Conservation (phyloP, 2,888 invertebrate genomes). For the Xanthia togata region DNA sequence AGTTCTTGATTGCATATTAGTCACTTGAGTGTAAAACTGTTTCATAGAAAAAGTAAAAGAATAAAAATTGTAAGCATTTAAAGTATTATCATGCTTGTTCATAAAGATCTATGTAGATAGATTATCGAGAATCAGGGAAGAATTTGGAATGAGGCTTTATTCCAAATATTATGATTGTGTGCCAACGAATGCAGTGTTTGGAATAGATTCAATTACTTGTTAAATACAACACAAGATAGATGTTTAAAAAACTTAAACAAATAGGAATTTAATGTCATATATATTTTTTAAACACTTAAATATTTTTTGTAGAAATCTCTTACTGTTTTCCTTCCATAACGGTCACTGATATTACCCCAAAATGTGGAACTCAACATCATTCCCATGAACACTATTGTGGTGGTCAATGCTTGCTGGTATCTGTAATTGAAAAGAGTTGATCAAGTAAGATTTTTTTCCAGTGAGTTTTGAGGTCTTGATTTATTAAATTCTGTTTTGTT, state of each 20-base stretch:
- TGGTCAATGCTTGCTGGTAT: constrained; percentile 97
- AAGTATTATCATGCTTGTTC: background rate
- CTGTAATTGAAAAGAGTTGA: constrained; percentile 78
- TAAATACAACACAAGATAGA: background rate
- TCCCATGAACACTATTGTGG: constrained; percentile 98
- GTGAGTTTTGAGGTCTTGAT: background rate
- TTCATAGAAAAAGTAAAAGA: background rate
- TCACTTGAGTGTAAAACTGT: background rate
- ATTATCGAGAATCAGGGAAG: background rate
- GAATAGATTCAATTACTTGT: background rate
- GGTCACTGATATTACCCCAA: constrained; percentile 98
- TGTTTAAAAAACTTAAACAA: no score
- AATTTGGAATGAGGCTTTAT: background rate
- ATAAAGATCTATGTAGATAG: background rate
- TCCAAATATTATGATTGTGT: background rate
- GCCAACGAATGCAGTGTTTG: background rate
- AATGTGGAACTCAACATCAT: constrained; percentile 99
- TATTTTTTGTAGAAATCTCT: constrained; percentile 69
- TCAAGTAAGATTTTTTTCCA: background rate
- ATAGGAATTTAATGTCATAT: no score
- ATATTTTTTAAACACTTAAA: background rate
- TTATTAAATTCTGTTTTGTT: background rate
- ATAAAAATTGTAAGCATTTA: background rate
- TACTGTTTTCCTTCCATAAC: constrained; percentile 96
- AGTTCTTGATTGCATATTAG: background rate